Conservation (phyloP, 2,888 invertebrate species). For the Diachrysia chrysitis region DNA sequence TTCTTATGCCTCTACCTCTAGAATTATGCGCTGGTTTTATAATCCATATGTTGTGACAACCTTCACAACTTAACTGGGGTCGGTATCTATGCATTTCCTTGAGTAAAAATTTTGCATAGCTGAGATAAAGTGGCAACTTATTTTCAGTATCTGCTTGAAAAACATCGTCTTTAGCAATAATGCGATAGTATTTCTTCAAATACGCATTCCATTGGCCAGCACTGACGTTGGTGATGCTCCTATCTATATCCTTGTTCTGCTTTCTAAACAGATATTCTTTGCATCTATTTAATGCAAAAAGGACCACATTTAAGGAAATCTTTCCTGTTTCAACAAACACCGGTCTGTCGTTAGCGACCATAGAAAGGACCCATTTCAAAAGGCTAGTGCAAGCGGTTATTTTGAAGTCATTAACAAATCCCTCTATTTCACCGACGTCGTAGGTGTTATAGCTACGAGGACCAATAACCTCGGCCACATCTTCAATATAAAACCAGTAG, state of each 20-base stretch:
- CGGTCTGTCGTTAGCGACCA: constrained; percentile 77
- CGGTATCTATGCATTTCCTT: constrained; percentile 89
- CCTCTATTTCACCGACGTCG: constrained; percentile 88
- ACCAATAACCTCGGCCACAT: constrained; percentile 90
- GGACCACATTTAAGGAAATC: constrained; percentile 88
- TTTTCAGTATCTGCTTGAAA: constrained; percentile 80
- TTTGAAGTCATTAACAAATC: constrained; percentile 92
- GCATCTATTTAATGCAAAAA: constrained; percentile 92
- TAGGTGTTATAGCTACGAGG: constrained; percentile 92
- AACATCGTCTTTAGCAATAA: constrained; percentile 89
- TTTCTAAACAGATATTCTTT: constrained; percentile 90
- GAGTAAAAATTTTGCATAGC: constrained; percentile 88
- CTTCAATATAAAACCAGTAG: constrained; percentile 90
- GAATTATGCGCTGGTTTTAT: constrained; percentile 95
- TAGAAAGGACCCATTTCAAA: constrained; percentile 89
- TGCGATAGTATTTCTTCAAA: constrained; percentile 90
- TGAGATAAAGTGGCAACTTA: constrained; percentile 75
- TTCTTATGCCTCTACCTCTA: constrained; percentile 94
- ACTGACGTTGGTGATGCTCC: constrained; percentile 72
- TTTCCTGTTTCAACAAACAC: constrained; percentile 87
- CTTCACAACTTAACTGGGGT: constrained; percentile 92
- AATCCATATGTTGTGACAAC: constrained; percentile 96
- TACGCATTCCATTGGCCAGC: constrained; percentile 92
- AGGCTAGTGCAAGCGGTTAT: constrained; percentile 94
- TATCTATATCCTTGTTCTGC: constrained; percentile 91